These are phyloP conservation scores for Nemopilema nomurai DNA, from an alignment of 30 jellyfish, hydroid and myxozoan species.

Conservation along the genomic window DNA sequence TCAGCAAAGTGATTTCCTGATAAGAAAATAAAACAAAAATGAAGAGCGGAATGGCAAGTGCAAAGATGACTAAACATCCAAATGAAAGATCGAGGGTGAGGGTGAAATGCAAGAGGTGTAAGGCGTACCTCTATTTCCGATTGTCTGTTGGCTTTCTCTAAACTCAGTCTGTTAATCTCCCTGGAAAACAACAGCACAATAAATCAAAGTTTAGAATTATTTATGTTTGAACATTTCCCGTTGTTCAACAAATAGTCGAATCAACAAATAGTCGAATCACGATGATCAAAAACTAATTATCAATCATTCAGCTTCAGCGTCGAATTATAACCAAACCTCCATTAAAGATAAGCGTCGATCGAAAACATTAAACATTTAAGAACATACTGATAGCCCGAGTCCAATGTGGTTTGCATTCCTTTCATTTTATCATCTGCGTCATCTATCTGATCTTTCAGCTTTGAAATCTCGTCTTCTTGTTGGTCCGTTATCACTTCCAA, in stretches of 20 bases:
- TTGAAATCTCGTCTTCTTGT: constrained; percentile 92
- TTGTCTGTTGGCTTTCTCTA: constrained; percentile 78
- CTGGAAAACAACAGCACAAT: constrained; percentile 36
- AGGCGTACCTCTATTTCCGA: constrained; percentile 85
- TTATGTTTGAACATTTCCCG: too few relatives aligned
- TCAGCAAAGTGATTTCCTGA: constrained; percentile 31
- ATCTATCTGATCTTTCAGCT: constrained; percentile 80
- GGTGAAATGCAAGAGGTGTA: too few relatives aligned
- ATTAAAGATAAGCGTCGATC: neutral
- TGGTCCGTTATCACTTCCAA: constrained; percentile 83
- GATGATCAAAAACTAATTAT: too few relatives aligned
- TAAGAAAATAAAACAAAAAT: neutral
- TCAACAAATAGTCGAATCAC: too few relatives aligned
- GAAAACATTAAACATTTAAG: neutral
- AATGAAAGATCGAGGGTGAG: too few relatives aligned
- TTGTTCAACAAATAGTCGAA: too few relatives aligned
- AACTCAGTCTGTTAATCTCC: constrained; percentile 76
- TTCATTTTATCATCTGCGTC: constrained; percentile 79
- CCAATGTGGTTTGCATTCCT: constrained; percentile 79
- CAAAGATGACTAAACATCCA: too few relatives aligned
- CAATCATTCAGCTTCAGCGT: too few relatives aligned
- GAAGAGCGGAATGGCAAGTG: too few relatives aligned
- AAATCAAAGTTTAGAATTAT: too few relatives aligned
- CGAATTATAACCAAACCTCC: too few relatives aligned
- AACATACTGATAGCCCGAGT: constrained; percentile 60